Evolutionary conservation across 2,888 invertebrate species (phyloP).

Genomic region (Ochropleura leucogaster): DNA sequence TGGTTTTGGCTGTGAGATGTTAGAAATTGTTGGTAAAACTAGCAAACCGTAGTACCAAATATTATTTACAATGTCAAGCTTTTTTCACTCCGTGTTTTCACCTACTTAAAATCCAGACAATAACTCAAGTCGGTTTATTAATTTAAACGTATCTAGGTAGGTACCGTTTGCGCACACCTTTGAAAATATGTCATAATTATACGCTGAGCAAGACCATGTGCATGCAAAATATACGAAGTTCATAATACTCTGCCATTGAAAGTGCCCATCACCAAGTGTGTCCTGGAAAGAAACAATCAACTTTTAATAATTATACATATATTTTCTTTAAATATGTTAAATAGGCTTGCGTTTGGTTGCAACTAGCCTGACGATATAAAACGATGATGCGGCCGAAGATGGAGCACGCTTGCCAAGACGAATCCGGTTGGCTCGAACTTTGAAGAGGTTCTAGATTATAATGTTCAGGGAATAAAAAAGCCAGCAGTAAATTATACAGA

Average conservation of each 20-base stretch:
- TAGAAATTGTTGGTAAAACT: not conserved
- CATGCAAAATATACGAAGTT: conserved; percentile 75
- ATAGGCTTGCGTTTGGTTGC: too few relatives aligned
- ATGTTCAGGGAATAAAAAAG: too few relatives aligned
- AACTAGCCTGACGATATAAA: too few relatives aligned
- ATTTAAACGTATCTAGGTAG: conserved; percentile 51
- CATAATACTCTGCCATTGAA: conserved; percentile 77
- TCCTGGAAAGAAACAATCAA: conserved; percentile 59
- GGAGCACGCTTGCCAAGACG: too few relatives aligned
- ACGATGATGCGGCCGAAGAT: too few relatives aligned
- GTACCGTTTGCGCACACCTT: conserved; percentile 69
- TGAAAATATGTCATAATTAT: conserved; percentile 79
- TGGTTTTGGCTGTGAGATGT: not conserved
- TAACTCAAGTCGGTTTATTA: conserved; percentile 7
- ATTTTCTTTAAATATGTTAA: too few relatives aligned
- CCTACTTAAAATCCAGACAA: not conserved
- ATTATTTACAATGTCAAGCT: not conserved
- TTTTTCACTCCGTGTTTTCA: not conserved
- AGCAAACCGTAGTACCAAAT: not conserved
- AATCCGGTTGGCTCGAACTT: too few relatives aligned
- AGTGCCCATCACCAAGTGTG: conserved; percentile 61
- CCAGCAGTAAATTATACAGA: too few relatives aligned
- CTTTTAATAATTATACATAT: not conserved
- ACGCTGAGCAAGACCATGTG: conserved; percentile 69
- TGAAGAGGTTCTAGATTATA: too few relatives aligned